Evolutionary conservation across 2,888 invertebrate species (phyloP).

Genomic region (Crossocerus cetratus): DNA sequence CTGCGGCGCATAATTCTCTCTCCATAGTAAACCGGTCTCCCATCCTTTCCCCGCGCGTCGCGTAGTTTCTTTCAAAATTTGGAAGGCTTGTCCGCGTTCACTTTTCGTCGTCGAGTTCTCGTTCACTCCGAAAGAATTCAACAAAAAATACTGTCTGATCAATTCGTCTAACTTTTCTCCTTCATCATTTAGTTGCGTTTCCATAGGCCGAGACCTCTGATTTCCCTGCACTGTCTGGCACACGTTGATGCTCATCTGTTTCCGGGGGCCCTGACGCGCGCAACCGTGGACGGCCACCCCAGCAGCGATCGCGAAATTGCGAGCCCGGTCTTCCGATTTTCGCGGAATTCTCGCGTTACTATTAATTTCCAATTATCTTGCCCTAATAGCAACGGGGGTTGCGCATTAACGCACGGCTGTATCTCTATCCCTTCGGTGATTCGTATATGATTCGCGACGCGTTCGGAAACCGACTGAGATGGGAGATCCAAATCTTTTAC

Average conservation of each 20-base stretch:
- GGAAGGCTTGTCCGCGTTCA: neutral
- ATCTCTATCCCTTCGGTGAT: neutral
- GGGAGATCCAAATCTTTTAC: neutral
- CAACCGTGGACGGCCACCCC: slow-evolving; percentile 2
- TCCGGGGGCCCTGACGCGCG: too few relatives aligned
- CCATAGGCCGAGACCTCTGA: neutral
- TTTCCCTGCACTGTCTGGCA: too few relatives aligned
- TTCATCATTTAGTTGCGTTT: neutral
- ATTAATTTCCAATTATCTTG: slow-evolving; percentile 18
- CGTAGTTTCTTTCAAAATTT: neutral
- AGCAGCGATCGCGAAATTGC: neutral
- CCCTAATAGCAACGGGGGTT: neutral
- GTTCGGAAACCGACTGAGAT: neutral
- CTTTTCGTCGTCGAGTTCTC: too few relatives aligned
- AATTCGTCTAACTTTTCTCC: neutral
- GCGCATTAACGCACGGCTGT: neutral
- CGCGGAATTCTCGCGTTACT: neutral
- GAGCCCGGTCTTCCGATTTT: neutral
- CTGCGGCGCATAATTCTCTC: neutral
- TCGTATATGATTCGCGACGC: neutral
- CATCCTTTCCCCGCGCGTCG: neutral
- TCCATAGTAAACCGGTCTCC: slow-evolving; percentile 8
- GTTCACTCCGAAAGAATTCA: neutral
- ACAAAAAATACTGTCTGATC: neutral
- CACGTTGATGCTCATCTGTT: too few relatives aligned